Evolutionary conservation across 2,888 invertebrate genomes (phyloP), one percentile per base, ranked within the genome.

Genomic region (Acronicta leporina): DNA sequence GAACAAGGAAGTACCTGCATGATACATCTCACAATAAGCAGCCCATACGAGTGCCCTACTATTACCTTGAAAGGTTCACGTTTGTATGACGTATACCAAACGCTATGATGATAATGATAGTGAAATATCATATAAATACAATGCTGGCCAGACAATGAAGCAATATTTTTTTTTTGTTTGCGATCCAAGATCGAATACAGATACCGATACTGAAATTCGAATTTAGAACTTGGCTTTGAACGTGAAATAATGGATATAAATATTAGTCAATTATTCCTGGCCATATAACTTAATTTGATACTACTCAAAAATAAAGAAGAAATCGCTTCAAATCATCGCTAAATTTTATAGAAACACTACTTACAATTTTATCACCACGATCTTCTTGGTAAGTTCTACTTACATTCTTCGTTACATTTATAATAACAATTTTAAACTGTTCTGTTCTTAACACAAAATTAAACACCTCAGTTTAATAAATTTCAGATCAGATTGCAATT

Each of bases 41-140:
- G 76, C 72, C 69, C 72, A 81, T 82, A 83, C 66, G 75, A 73
- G 16, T 58, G 81, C 83, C 85, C 81, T 84, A 81, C 69, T 75
- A 85, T 82, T 82, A 82, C 86, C 88, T 89, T 87, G 85, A 84
- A 82, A 86, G 80, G 82, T 86, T 84, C 77, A 82, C 73, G 73
- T 84, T 83, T 77, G 73, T 71, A 73, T 74, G 71, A 73, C 74
- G 78, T 75, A 81, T 55, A 49, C 48, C 44, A 68, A 75, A 68
- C 63, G 70, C 73, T 77, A n/a, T n/a, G n/a, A n/a, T 79, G 60
- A 60, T 78, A 84, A 74, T 72, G 75, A 71, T 79, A 81, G 74
- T 81, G 68, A 77, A 78, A 79, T 80, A 79, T 77, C 62, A 43
- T 33, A 33, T 10, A 33, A 33, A 33, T 33, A 11, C 50, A 66